phyloP scores from a whole-genome alignment of 37 sponge, comb jelly and placozoan species.

The Chondrosia reniformis region DNA sequence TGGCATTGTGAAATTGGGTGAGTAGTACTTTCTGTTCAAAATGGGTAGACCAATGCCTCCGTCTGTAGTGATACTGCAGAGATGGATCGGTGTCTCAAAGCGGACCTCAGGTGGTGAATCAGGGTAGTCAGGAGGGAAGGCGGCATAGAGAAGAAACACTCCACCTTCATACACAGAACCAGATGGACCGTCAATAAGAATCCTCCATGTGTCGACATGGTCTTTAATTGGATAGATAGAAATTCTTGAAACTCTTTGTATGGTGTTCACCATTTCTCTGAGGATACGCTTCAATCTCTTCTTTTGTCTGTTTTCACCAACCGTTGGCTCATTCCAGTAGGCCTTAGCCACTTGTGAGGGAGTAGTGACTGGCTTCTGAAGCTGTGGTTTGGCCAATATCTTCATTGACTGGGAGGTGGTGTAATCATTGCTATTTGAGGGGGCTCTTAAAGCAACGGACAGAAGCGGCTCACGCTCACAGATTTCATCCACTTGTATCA shows the following conservation, averaged over 20 bases:
- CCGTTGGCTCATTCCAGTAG: too few species aligned
- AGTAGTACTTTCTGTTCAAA: conserved; percentile 19
- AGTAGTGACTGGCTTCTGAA: too few species aligned
- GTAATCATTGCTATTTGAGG: not conserved
- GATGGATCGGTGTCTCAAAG: conserved; percentile 29
- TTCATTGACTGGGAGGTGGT: not conserved
- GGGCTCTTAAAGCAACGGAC: not conserved
- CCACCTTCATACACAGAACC: conserved; percentile 16
- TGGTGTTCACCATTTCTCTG: too few species aligned
- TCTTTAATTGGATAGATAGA: conserved; percentile 28
- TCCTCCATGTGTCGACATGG: conserved; percentile 21
- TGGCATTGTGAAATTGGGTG: not conserved
- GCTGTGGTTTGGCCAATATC: not conserved
- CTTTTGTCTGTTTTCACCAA: too few species aligned
- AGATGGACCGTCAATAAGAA: conserved; percentile 12
- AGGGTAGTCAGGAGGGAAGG: conserved; percentile 24
- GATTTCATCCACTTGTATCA: not conserved
- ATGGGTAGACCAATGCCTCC: conserved; percentile 20
- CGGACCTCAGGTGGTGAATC: conserved; percentile 24
- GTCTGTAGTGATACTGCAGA: conserved; percentile 26
- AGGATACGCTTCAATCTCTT: conserved; percentile 1
- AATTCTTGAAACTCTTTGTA: too few species aligned
- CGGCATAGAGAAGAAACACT: conserved; percentile 14
- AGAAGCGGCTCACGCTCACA: not conserved
- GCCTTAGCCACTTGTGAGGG: too few species aligned